Conservation (phyloP, 2,113 vertebrate genomes). For the Noturus placidus region DNA sequence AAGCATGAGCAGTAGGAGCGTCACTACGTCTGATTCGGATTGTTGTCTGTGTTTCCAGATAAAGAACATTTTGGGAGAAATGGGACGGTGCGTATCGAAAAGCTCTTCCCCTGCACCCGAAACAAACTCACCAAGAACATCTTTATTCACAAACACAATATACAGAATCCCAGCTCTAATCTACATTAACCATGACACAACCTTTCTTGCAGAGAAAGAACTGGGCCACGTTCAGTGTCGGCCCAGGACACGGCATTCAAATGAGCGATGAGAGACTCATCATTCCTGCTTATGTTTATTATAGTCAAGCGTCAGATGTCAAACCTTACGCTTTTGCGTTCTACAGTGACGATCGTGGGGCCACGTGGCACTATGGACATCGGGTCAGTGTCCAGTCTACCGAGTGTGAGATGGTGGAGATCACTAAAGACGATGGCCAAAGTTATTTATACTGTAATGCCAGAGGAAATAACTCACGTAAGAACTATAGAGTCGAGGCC, state of each 20-base stretch:
- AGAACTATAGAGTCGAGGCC: constrained; percentile 74
- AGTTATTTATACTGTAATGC: constrained; percentile 85
- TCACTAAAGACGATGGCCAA: constrained; percentile 60
- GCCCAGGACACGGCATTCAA: constrained; percentile 88
- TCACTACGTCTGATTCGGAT: background rate
- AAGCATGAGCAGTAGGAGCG: background rate
- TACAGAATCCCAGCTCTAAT: constrained; percentile 89
- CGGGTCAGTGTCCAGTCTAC: constrained; percentile 61
- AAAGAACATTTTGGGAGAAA: background rate
- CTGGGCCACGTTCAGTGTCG: constrained; percentile 90
- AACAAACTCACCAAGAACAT: constrained; percentile 63
- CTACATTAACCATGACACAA: constrained; percentile 69
- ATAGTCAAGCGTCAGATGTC: constrained; percentile 58
- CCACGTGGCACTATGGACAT: constrained; percentile 74
- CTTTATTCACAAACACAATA: constrained; percentile 77
- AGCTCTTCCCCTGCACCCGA: background rate
- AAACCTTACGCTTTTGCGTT: constrained; percentile 77
- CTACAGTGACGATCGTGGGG: constrained; percentile 83
- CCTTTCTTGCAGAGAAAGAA: constrained; percentile 87
- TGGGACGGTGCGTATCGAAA: background rate
- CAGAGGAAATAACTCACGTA: constrained; percentile 54
- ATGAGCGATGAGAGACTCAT: constrained; percentile 77
- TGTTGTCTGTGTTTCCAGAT: background rate
- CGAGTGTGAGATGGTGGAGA: constrained; percentile 88
- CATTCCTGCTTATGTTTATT: constrained; percentile 84